Conservation (phyloP, 2,113 vertebrate genomes). For the Vidua chalybeata region DNA sequence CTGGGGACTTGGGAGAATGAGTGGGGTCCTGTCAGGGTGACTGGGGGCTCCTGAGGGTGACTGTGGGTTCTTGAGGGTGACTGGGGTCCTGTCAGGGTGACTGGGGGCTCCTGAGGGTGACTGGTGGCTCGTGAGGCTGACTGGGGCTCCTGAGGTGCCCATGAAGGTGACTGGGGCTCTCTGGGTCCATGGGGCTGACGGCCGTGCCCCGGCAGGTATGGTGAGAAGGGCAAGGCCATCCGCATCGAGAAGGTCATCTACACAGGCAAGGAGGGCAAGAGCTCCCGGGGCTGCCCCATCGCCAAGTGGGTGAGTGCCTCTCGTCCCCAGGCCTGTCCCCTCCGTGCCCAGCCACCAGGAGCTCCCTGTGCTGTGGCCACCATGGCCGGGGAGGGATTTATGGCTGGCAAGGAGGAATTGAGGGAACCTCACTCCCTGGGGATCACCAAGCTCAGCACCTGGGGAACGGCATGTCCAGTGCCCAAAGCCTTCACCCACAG, state of each 20-base stretch:
- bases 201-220: constrained; percentile 75
- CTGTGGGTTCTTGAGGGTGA: no score
- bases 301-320: constrained; percentile 93
- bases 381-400: not conserved
- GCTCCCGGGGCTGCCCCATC: constrained; percentile 95
- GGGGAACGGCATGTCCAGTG: accelerated
- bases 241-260: constrained; percentile 96
- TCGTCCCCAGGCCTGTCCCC: not conserved
- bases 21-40: not conserved
- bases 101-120: not conserved
- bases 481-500: no score
- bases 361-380: accelerated
- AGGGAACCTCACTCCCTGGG: not conserved
- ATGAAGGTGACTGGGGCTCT: accelerated
- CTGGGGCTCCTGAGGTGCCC: not conserved
- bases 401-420: not conserved
- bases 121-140: not conserved
- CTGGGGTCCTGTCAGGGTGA: accelerated
- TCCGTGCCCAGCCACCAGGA: not conserved
- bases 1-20: no score
- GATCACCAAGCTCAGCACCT: not conserved
- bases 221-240: constrained; percentile 93
- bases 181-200: not conserved
- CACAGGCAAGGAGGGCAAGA: constrained; percentile 95
- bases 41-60: not conserved